Evolutionary conservation across 2,888 invertebrate genomes (phyloP).

Genomic region (Chymomyza caudatula): DNA sequence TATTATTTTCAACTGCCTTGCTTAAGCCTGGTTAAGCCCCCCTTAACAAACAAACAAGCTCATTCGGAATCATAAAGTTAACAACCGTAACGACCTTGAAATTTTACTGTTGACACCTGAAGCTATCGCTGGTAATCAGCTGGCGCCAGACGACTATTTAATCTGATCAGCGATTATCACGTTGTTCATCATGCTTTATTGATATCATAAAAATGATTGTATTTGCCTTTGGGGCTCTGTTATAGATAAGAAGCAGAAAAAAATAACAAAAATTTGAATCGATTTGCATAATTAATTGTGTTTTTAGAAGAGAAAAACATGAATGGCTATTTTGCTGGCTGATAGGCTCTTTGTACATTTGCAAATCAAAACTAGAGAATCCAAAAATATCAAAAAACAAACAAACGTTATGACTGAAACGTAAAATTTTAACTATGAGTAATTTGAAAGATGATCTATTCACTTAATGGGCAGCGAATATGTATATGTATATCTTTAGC

Average conservation of each 20-base stretch:
- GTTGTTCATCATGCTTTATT: conserved; percentile 73
- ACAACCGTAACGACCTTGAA: conserved; percentile 65
- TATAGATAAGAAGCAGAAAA: conserved; percentile 35
- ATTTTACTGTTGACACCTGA: conserved; percentile 65
- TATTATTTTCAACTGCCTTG: conserved; percentile 31
- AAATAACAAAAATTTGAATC: conserved; percentile 43
- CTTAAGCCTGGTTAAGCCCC: too few species aligned
- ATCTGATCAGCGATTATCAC: conserved; percentile 72
- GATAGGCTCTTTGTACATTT: conserved; percentile 27
- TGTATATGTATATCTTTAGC: background rate
- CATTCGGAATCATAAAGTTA: conserved; percentile 58
- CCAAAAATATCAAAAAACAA: background rate
- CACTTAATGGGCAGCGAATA: background rate
- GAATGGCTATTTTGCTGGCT: conserved; percentile 19
- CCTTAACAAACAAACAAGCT: background rate
- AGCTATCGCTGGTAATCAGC: conserved; percentile 65
- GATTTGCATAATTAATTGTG: conserved; percentile 60
- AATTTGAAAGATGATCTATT: background rate
- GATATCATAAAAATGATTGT: conserved; percentile 72
- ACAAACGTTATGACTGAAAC: background rate
- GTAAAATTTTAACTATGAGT: background rate
- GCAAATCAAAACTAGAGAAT: conserved; percentile 44
- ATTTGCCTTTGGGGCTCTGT: conserved; percentile 47
- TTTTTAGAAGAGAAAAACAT: conserved; percentile 33
- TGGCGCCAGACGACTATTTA: conserved; percentile 70